Evolutionary conservation across 2,888 invertebrate species (phyloP).

Genomic region (Andrena bucephala): DNA sequence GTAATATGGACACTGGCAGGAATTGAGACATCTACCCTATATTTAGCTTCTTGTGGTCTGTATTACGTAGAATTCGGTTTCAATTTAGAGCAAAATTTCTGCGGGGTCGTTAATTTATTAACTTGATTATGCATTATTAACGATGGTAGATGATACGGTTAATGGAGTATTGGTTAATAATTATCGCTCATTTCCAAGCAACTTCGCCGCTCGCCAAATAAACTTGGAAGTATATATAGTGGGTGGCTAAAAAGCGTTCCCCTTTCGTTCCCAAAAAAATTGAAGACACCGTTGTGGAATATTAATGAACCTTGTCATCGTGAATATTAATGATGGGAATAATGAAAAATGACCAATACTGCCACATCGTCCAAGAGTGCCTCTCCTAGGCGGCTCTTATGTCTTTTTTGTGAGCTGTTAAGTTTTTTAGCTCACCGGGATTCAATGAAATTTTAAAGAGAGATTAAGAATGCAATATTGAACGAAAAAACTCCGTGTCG

Average conservation of each 20-base stretch:
- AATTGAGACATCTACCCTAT: no score
- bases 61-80: neutral
- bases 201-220: slow-evolving; percentile 15
- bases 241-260: slow-evolving; percentile 9
- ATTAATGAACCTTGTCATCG: slow-evolving; percentile 50
- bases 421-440: neutral
- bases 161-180: slow-evolving; percentile 29
- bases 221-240: neutral
- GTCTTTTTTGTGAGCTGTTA: neutral
- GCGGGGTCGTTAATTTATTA: neutral
- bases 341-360: slow-evolving; percentile 39
- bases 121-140: slow-evolving; percentile 1
- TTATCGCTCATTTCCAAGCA: slow-evolving; percentile 18
- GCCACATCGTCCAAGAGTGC: slow-evolving; percentile 9
- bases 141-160: neutral
- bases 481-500: neutral
- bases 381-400: neutral
- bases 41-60: no score
- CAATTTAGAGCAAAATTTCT: neutral
- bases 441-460: neutral
- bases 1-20: no score
- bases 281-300: slow-evolving; percentile 13
- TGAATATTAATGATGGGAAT: slow-evolving; percentile 53
- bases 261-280: slow-evolving; percentile 19
- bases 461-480: neutral